phyloP scores from a whole-genome alignment of 2,113 vertebrate species.

The Mesoclemmys tuberculata region DNA sequence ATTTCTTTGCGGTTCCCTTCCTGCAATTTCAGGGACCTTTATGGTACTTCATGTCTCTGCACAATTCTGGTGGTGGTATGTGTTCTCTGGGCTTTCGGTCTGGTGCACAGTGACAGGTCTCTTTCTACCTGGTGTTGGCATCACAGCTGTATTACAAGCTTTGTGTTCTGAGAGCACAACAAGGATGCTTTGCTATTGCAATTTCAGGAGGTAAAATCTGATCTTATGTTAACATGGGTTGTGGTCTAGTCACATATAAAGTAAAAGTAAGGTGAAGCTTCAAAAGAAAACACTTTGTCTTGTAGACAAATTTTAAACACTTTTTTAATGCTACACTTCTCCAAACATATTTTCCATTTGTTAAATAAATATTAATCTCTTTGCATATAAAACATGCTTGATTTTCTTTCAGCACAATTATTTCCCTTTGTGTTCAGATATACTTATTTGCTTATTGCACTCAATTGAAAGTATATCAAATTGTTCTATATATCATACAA shows the following conservation, averaged over 20 bases:
- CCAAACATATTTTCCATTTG: neutral
- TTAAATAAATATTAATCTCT: neutral
- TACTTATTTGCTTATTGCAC: neutral
- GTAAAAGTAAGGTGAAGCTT: neutral
- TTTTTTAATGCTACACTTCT: neutral
- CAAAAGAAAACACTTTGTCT: neutral
- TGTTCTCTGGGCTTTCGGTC: no score
- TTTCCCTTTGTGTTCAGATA: neutral
- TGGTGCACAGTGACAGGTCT: neutral
- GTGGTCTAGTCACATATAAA: neutral
- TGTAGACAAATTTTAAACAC: neutral
- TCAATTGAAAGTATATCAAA: neutral
- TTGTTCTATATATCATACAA: rapidly evolving
- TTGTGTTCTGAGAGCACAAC: neutral
- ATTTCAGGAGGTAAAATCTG: neutral
- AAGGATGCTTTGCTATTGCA: neutral
- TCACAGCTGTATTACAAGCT: neutral
- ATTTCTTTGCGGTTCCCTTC: no score
- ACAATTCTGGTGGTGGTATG: no score
- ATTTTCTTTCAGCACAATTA: neutral
- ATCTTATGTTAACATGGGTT: neutral
- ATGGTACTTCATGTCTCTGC: no score
- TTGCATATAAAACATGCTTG: neutral
- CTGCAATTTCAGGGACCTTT: no score
- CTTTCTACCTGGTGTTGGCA: neutral